A percentile compares a stretch with the other conserved stretches of the same genome.
Evolutionary conservation across 1,140 invertebrate genomes (phyloP).

Genomic region (Halictus rubicundus): DNA sequence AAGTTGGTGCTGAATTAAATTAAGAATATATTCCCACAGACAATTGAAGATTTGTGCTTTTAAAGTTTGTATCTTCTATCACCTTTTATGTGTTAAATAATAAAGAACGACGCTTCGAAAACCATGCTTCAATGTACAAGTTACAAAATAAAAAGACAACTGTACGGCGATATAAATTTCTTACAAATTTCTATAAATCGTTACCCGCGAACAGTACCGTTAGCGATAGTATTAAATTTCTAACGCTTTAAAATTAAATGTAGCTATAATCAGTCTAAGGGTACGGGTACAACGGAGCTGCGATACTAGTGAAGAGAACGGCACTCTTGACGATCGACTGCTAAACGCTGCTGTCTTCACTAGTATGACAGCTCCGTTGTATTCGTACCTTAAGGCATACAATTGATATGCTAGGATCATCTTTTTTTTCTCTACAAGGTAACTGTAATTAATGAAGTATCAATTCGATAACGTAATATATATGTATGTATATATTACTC

Average conservation of each 20-base stretch:
- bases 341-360: too few relatives aligned
- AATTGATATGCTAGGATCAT: slow-evolving; percentile 56
- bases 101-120: not conserved
- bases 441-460: slow-evolving; percentile 27
- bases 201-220: too few relatives aligned
- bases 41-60: slow-evolving; percentile 29
- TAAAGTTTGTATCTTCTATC: slow-evolving; percentile 29
- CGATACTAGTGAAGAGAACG: too few relatives aligned
- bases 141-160: slow-evolving; percentile 26
- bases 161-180: not conserved
- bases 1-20: not conserved
- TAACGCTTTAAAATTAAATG: slow-evolving; percentile 28
- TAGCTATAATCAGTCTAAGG: slow-evolving; percentile 14
- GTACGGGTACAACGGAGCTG: too few relatives aligned
- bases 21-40: not conserved
- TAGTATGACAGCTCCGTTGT: too few relatives aligned
- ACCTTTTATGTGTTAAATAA: slow-evolving; percentile 11
- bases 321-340: too few relatives aligned
- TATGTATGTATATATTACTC: slow-evolving; percentile 12
- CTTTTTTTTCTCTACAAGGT: slow-evolving; percentile 29
- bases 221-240: not conserved
- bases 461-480: slow-evolving; percentile 20
- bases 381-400: slow-evolving; percentile 8
- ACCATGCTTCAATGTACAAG: not conserved
- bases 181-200: too few relatives aligned